Evolutionary conservation across 1,140 invertebrate species (phyloP).

Genomic region (Antheraea pernyi): DNA sequence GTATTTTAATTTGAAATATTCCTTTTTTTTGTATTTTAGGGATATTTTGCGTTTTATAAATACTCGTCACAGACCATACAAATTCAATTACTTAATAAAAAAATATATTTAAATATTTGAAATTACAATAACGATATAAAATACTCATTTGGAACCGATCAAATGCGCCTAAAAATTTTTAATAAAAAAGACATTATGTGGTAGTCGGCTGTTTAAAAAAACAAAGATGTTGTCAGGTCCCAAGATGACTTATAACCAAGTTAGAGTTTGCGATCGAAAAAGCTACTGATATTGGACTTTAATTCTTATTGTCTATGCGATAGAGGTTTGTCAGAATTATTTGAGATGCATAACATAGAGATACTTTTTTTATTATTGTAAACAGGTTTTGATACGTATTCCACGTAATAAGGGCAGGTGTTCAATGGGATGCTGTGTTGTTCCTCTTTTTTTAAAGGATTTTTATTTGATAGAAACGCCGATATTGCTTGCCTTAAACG

Average conservation of each 20-base stretch:
- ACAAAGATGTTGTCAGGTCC: slow-evolving; percentile 10
- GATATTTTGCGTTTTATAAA: too few relatives aligned
- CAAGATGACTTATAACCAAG: slow-evolving; percentile 6
- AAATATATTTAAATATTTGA: too few relatives aligned
- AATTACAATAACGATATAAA: background rate
- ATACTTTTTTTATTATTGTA: slow-evolving; percentile 1
- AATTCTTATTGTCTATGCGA: background rate
- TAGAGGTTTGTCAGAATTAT: background rate
- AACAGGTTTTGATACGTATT: slow-evolving; percentile 48
- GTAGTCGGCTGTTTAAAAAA: slow-evolving; percentile 55
- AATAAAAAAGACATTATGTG: slow-evolving; percentile 67
- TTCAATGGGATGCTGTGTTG: slow-evolving; percentile 39
- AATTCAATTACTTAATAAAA: too few relatives aligned
- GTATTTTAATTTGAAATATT: too few relatives aligned
- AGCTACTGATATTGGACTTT: background rate
- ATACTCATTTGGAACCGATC: background rate
- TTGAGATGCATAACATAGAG: background rate
- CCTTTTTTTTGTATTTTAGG: too few relatives aligned
- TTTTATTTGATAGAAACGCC: slow-evolving; percentile 18
- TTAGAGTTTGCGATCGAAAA: background rate
- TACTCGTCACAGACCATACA: too few relatives aligned
- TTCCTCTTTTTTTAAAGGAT: slow-evolving; percentile 29
- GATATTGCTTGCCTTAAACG: background rate
- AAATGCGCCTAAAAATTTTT: slow-evolving; percentile 2
- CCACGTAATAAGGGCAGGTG: slow-evolving; percentile 64